Percentiles rank a stretch among this genome's conserved stretches.
Conservation (phyloP, 1,140 invertebrate species). For the Kradibia gibbosae region DNA sequence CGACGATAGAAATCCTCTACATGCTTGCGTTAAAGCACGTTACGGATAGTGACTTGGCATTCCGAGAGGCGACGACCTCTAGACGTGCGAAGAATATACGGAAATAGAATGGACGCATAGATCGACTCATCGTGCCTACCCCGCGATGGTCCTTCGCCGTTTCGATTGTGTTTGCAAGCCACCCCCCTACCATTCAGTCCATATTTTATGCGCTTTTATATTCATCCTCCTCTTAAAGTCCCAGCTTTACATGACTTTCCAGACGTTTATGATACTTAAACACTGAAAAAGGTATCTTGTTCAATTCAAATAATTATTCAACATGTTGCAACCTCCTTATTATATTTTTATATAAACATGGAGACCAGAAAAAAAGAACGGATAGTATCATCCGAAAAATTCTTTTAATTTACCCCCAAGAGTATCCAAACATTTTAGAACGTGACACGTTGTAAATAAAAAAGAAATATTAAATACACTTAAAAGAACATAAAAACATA, state of each 20-base stretch:
- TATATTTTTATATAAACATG: background rate
- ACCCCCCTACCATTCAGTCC: background rate
- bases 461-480: conserved; percentile 58
- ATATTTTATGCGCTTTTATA: conserved; percentile 10
- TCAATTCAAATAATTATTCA: background rate
- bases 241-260: background rate
- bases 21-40: background rate
- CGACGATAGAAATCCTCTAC: no score
- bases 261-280: background rate
- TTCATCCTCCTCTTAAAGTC: background rate
- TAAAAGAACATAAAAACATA: no score
- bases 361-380: background rate
- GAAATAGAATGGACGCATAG: conserved; percentile 55
- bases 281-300: background rate
- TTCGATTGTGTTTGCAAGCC: conserved; percentile 11
- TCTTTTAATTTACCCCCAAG: no score
- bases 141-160: background rate
- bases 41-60: background rate
- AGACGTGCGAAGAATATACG: conserved; percentile 56
- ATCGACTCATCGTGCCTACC: background rate
- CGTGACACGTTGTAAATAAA: conserved; percentile 61
- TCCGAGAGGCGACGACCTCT: conserved; percentile 56
- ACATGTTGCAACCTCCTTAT: background rate
- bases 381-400: background rate
- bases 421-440: conserved; percentile 53